These are phyloP conservation scores for Hiodon tergisus DNA, from an alignment of 2,113 vertebrate genomes.

Conservation along the genomic window DNA sequence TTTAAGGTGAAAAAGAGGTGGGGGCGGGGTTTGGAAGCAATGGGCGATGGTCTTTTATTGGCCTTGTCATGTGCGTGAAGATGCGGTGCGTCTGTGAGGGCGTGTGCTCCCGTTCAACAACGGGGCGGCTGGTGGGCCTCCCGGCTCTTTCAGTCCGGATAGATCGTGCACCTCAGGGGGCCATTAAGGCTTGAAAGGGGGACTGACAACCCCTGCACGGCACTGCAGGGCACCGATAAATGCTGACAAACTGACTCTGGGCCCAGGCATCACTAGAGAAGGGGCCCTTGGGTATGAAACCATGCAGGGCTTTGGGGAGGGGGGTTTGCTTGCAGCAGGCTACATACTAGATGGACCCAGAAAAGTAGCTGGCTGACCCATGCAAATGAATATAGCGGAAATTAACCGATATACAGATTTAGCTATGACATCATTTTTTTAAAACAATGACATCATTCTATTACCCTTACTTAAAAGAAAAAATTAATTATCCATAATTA, in stretches of 20 bases:
- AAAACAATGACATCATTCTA: background rate
- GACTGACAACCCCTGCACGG: constrained; percentile 75
- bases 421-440: background rate
- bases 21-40: constrained; percentile 29
- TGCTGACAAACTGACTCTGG: constrained; percentile 79
- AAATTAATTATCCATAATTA: too few relatives aligned
- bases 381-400: background rate
- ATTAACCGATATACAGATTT: background rate
- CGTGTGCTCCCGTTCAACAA: constrained; percentile 74
- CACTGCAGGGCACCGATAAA: constrained; percentile 83
- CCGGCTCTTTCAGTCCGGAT: constrained; percentile 67
- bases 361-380: constrained; percentile 30
- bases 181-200: constrained; percentile 77
- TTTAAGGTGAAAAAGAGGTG: constrained; percentile 45
- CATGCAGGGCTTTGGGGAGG: constrained; percentile 53
- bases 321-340: constrained; percentile 31
- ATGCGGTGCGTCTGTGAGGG: constrained; percentile 60
- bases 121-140: constrained; percentile 64
- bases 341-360: constrained; percentile 35
- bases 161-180: constrained; percentile 83
- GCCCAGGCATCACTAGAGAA: constrained; percentile 67
- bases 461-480: background rate
- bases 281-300: constrained; percentile 71
- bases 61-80: constrained; percentile 65
- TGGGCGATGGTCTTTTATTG: constrained; percentile 67